Conservation (phyloP, 92 coral and sea anemone species). For the Siderastrea radians region DNA sequence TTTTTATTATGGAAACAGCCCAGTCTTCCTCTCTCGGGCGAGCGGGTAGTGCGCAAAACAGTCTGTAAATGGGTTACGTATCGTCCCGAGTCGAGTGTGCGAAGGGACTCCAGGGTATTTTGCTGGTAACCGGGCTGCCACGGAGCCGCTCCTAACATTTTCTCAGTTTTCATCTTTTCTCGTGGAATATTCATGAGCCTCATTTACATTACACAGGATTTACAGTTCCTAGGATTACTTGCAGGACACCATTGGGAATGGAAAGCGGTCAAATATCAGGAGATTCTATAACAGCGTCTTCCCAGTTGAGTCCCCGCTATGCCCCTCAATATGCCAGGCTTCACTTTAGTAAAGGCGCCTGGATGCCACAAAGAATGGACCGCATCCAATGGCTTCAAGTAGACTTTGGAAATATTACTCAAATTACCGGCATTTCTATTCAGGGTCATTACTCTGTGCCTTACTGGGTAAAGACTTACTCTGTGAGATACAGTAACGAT, state of each 20-base stretch:
- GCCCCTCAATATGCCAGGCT: too few species aligned
- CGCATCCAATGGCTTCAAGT: slow-evolving; percentile 47
- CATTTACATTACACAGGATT: background rate
- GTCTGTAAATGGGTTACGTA: too few species aligned
- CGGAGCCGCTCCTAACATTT: too few species aligned
- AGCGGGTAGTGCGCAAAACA: too few species aligned
- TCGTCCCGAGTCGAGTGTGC: too few species aligned
- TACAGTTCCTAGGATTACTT: background rate
- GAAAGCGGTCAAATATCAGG: background rate
- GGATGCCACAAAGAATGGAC: slow-evolving; percentile 30
- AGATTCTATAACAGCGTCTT: background rate
- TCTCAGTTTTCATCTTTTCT: too few species aligned
- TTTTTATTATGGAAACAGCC: too few species aligned
- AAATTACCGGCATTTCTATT: slow-evolving; percentile 43
- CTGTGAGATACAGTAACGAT: slow-evolving; percentile 23
- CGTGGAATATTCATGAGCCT: too few species aligned
- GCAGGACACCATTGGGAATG: background rate
- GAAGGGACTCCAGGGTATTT: too few species aligned
- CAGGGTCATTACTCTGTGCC: slow-evolving; percentile 19
- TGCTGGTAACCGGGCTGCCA: too few species aligned
- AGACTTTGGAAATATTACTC: slow-evolving; percentile 43
- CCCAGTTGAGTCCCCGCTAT: too few species aligned
- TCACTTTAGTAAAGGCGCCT: background rate
- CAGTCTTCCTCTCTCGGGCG: too few species aligned
- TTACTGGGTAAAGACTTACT: slow-evolving; percentile 45